Conservation (phyloP, 2,113 vertebrate species). For the Climacteris rufus region DNA sequence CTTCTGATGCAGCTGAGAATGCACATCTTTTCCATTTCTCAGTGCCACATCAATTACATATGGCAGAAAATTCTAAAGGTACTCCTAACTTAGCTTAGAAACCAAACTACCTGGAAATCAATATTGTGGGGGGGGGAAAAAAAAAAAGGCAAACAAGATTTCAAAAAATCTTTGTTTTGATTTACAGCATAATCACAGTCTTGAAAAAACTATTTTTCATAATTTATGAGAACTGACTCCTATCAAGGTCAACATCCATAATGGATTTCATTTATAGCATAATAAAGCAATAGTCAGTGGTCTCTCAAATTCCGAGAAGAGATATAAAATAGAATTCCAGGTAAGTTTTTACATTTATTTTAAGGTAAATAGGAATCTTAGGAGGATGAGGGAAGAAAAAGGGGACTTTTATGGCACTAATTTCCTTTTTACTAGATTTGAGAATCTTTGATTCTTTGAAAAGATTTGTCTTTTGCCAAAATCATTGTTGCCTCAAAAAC, state of each 20-base stretch:
- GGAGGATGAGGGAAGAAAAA: not conserved
- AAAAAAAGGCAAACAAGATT: not conserved
- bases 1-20: not conserved
- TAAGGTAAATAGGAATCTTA: not conserved
- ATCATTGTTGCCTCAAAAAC: not conserved
- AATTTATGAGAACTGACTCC: not conserved
- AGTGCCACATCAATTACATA: not conserved
- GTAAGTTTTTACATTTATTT: not conserved
- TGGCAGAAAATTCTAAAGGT: not conserved
- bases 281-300: not conserved
- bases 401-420: too few species aligned
- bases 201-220: not conserved
- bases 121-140: not conserved
- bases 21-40: not conserved
- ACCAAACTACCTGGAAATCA: not conserved
- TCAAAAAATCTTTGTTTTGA: not conserved
- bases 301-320: not conserved
- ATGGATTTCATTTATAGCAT: not conserved
- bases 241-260: not conserved
- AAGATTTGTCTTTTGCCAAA: not conserved
- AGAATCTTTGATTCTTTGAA: not conserved
- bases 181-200: not conserved
- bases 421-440: not conserved
- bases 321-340: not conserved
- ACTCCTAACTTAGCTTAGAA: not conserved